Conservation (phyloP, 2,797 vertebrate genomes). For the Enteromius fasciolatus region DNA sequence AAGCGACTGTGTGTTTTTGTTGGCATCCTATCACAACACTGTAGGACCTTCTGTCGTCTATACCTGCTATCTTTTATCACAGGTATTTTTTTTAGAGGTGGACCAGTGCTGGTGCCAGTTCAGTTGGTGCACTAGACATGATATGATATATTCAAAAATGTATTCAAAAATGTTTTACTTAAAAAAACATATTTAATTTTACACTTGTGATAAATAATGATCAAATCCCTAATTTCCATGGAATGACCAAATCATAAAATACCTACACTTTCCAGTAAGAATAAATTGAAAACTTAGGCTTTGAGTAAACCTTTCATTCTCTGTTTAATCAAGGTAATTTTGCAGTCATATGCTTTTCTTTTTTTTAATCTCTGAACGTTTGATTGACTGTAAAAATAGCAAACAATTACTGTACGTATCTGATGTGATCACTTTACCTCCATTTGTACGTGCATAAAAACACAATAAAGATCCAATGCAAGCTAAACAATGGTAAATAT, state of each 20-base stretch:
- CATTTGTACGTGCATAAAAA: background rate
- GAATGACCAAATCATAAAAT: background rate
- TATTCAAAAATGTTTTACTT: no score
- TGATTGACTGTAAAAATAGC: background rate
- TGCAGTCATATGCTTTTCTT: background rate
- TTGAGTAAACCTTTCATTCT: background rate
- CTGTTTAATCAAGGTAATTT: background rate
- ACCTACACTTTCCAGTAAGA: background rate
- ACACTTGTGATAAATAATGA: no score
- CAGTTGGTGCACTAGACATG: background rate
- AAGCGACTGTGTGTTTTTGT: slow-evolving; percentile 12
- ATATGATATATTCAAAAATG: background rate
- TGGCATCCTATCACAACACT: background rate
- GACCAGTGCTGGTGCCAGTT: background rate
- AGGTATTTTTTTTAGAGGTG: background rate
- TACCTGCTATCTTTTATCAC: background rate
- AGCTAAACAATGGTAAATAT: background rate
- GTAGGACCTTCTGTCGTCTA: background rate
- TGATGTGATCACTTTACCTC: background rate
- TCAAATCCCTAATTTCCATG: background rate
- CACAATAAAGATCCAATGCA: background rate
- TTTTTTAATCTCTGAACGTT: background rate
- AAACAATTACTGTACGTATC: background rate
- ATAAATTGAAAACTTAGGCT: background rate
- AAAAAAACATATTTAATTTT: no score